Conservation (phyloP, 2,113 vertebrate genomes). For the Pholis gunnellus region DNA sequence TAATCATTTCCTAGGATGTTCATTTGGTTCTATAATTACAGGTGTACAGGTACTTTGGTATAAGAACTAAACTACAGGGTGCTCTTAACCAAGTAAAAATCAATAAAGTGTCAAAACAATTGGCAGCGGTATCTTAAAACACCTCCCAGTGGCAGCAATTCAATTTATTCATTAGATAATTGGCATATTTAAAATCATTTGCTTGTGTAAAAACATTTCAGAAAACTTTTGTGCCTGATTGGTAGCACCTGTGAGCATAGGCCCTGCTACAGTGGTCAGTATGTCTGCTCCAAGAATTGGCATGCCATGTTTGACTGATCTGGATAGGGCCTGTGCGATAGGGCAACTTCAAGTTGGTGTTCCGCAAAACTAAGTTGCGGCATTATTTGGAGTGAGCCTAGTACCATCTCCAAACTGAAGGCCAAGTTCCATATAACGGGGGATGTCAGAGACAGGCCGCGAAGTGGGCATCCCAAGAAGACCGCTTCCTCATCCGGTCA, state of each 20-base stretch:
- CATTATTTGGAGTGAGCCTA: background rate
- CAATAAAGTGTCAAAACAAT: too few relatives aligned
- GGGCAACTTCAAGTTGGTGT: constrained; percentile 3
- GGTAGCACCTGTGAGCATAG: too few relatives aligned
- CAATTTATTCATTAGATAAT: too few relatives aligned
- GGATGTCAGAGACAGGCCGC: constrained; percentile 7
- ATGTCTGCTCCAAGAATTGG: background rate
- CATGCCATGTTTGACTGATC: constrained; percentile 12
- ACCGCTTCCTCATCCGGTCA: constrained; percentile 7
- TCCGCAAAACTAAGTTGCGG: constrained; percentile 3
- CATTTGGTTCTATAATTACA: too few relatives aligned
- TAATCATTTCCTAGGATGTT: background rate
- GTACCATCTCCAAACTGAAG: constrained; percentile 9
- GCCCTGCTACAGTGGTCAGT: too few relatives aligned
- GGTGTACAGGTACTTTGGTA: background rate
- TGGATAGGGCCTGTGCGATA: background rate
- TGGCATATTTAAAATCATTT: too few relatives aligned
- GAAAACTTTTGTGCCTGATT: too few relatives aligned
- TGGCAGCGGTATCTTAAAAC: too few relatives aligned
- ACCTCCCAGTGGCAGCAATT: too few relatives aligned
- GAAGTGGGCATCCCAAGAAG: constrained; percentile 10
- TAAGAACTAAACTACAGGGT: too few relatives aligned
- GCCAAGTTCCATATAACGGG: constrained; percentile 15
- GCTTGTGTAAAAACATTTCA: too few relatives aligned
- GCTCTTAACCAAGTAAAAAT: too few relatives aligned